Percentiles rank a stretch among this genome's conserved stretches.
These are phyloP conservation scores for Axinella damicornis DNA, from an alignment of 37 sponge, comb jelly and placozoan genomes.

Conservation along the genomic window DNA sequence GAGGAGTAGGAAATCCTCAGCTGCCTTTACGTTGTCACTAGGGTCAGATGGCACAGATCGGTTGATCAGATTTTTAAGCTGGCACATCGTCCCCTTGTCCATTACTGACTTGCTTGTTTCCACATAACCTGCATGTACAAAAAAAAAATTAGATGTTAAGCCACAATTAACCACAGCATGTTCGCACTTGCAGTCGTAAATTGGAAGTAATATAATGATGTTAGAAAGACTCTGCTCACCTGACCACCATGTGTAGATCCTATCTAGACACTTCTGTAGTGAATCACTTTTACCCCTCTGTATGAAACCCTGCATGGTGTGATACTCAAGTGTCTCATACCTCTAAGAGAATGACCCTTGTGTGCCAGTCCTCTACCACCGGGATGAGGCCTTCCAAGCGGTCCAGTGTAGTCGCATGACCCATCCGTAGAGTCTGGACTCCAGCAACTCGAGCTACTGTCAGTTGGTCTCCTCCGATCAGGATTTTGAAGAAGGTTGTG, in stretches of 20 bases:
- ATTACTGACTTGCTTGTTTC: slow-evolving; percentile 11
- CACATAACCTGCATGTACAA: background rate
- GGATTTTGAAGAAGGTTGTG: background rate
- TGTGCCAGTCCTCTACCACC: slow-evolving; percentile 46
- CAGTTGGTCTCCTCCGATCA: slow-evolving; percentile 39
- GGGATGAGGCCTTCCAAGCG: slow-evolving; percentile 27
- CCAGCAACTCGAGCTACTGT: slow-evolving; percentile 23
- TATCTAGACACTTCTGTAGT: too few species aligned
- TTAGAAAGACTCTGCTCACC: too few species aligned
- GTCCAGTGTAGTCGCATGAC: background rate
- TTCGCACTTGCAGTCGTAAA: too few species aligned
- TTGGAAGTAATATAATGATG: too few species aligned
- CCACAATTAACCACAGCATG: too few species aligned
- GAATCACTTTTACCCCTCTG: too few species aligned
- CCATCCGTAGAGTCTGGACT: slow-evolving; percentile 1
- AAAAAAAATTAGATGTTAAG: too few species aligned
- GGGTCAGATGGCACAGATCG: slow-evolving; percentile 33
- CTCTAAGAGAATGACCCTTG: slow-evolving; percentile 37
- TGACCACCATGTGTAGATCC: too few species aligned
- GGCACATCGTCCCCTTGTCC: slow-evolving; percentile 51
- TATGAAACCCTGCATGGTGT: too few species aligned
- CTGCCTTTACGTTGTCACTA: slow-evolving; percentile 34
- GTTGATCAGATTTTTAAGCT: slow-evolving; percentile 34
- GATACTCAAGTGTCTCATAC: background rate
- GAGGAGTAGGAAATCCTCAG: slow-evolving; percentile 47